Percentiles rank a stretch among this genome's conserved stretches.
Conservation (phyloP, 2,113 vertebrate genomes). For the Cavia aperea region DNA sequence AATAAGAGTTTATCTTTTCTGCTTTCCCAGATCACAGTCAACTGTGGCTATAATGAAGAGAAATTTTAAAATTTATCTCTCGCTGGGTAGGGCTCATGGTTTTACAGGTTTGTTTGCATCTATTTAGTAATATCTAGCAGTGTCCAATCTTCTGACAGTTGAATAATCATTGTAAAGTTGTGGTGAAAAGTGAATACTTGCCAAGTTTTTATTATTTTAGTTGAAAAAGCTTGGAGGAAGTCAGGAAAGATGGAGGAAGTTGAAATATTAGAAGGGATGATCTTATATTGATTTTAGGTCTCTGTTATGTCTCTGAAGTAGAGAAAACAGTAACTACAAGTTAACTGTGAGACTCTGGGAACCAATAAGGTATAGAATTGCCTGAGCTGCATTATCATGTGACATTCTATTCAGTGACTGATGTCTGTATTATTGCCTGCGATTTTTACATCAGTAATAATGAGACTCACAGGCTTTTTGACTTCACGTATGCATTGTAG, state of each 20-base stretch:
- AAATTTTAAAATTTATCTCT: not conserved
- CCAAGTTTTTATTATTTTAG: not conserved
- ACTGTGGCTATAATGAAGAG: not conserved
- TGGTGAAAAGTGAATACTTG: not conserved
- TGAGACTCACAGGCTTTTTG: conserved; percentile 13
- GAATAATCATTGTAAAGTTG: not conserved
- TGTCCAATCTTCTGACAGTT: not conserved
- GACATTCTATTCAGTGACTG: not conserved
- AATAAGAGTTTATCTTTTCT: not conserved
- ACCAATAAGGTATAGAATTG: not conserved
- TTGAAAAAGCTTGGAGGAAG: not conserved
- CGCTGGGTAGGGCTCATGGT: not conserved
- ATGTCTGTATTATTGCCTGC: not conserved
- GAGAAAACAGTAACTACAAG: not conserved
- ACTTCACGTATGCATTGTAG: not conserved
- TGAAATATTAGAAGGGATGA: not conserved
- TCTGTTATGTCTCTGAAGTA: not conserved
- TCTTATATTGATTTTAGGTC: not conserved
- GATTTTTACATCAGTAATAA: not conserved
- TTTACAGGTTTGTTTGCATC: not conserved
- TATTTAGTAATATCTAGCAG: not conserved
- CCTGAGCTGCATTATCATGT: not conserved
- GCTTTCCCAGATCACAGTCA: not conserved
- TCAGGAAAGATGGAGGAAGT: not conserved
- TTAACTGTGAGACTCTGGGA: not conserved